Evolutionary conservation across 1,140 invertebrate species (phyloP), one percentile per base, ranked within the genome.

Genomic region (Octopus bimaculoides): DNA sequence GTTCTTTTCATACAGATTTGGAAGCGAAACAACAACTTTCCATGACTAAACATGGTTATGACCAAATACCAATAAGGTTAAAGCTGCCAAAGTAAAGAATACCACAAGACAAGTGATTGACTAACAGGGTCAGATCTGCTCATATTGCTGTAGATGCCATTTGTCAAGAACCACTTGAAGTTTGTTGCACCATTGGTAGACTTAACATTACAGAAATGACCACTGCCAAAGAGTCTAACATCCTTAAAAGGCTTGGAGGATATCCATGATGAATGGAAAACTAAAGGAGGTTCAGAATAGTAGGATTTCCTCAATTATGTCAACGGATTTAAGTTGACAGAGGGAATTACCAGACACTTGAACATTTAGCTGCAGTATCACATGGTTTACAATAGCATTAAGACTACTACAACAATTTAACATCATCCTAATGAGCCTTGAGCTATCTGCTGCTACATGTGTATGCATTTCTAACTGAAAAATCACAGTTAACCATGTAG

Each of bases 91-190:
- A 66, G n/a, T 66, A 66, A 66, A 66, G 61, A 66, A 66, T n/a
- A 66, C 61, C 61, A 66, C n/a, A 66, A 66, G n/a, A n/a, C 9
- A 9, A 66, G 61, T 66, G 9, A n/a, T 66, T 66, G 61, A 66
- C 61, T n/a, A 66, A 66, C 61, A 66, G 61, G 61, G 61, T 66
- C 61, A 66, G 61, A 66, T n/a, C 61, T 66, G 61, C 61, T 10
- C 61, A 66, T 66, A 66, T 66, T 66, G 61, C n/a, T 66, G 61
- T n/a, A 66, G 61, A 66, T n/a, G 61, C 61, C 61, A 66, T 66
- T 10, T 66, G n/a, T 66, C 61, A 66, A 66, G 9, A 66, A 66
- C 61, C 61, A 66, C 61, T 66, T 66, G 61, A 66, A 66, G 61
- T 66, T 66, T n/a, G 61, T 66, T 66, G 61, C n/a, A n/a, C 61